These are phyloP conservation scores for Tringa solitaria DNA, from an alignment of 2,113 vertebrate genomes.

Conservation along the genomic window DNA sequence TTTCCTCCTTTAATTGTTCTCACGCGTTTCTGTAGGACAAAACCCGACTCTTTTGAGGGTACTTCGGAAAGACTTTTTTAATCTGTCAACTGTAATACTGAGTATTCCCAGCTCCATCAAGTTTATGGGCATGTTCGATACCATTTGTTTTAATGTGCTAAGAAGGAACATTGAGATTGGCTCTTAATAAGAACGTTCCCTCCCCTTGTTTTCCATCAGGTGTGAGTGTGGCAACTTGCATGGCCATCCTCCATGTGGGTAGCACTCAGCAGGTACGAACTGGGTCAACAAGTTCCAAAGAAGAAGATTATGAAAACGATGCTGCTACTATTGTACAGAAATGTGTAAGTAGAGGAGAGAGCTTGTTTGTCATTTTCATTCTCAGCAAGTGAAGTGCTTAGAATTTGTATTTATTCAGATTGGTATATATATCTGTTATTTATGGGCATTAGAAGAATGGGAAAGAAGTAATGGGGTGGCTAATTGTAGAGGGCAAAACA, in stretches of 20 bases:
- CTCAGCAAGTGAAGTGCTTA: accelerated
- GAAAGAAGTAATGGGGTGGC: not conserved
- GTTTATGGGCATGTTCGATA: not conserved
- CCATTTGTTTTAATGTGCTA: accelerated
- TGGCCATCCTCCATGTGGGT: slow-evolving; percentile 97
- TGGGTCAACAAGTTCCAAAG: slow-evolving; percentile 91
- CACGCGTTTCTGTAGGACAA: not conserved
- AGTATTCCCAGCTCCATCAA: not conserved
- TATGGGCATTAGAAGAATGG: not conserved
- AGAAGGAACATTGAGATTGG: not conserved
- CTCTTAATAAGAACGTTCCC: not conserved
- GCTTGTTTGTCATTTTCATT: not conserved
- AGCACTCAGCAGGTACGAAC: slow-evolving; percentile 92
- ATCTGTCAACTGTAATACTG: not conserved
- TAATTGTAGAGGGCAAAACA: not conserved
- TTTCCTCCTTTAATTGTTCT: not conserved
- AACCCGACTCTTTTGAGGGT: not conserved
- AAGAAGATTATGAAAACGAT: slow-evolving; percentile 98
- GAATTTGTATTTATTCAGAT: not conserved
- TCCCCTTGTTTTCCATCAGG: slow-evolving; percentile 67
- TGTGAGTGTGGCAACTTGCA: slow-evolving; percentile 96
- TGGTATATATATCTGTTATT: not conserved
- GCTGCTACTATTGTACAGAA: slow-evolving; percentile 98
- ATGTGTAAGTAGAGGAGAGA: slow-evolving; percentile 83
- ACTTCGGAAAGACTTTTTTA: not conserved